A percentile compares a stretch with the other conserved stretches of the same genome.
phyloP scores from a whole-genome alignment of 2,113 vertebrate species.

The Xiphias gladius region DNA sequence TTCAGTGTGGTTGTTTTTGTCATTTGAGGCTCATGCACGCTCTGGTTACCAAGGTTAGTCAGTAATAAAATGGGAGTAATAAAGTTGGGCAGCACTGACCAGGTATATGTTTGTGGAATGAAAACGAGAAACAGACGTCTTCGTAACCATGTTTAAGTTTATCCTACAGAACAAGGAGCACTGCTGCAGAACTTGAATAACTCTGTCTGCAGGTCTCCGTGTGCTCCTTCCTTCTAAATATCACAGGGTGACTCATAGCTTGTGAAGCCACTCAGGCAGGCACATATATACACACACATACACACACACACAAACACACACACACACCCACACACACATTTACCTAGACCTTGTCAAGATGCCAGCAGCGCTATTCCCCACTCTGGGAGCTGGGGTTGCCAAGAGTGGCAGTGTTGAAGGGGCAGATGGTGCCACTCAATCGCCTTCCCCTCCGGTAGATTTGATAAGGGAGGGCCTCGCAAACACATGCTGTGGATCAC shows the following conservation, averaged over 20 bases:
- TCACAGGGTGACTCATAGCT: constrained; percentile 52
- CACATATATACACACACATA: not conserved
- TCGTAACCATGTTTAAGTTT: not conserved
- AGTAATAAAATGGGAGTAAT: not conserved
- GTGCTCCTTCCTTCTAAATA: constrained; percentile 25
- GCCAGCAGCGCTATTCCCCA: constrained; percentile 25
- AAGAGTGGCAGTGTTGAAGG: constrained; percentile 33
- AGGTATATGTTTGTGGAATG: constrained; percentile 10
- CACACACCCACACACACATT: constrained; percentile 6
- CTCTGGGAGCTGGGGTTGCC: constrained; percentile 28
- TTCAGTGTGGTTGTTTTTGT: not conserved
- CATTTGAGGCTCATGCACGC: not conserved
- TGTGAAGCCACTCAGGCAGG: constrained; percentile 36
- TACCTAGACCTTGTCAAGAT: constrained; percentile 30
- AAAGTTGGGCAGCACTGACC: not conserved
- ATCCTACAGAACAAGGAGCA: not conserved
- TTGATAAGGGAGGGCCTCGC: constrained; percentile 26
- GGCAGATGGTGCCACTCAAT: constrained; percentile 58
- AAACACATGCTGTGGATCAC: not conserved
- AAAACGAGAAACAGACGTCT: not conserved
- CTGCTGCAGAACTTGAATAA: constrained; percentile 16
- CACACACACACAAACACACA: constrained; percentile 1
- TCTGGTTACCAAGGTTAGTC: not conserved
- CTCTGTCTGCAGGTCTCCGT: constrained; percentile 29
- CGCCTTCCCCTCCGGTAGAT: constrained; percentile 6